Base-by-base conservation (phyloP, 2,797 vertebrate genomes). In the Erpetoichthys calabaricus region DNA sequence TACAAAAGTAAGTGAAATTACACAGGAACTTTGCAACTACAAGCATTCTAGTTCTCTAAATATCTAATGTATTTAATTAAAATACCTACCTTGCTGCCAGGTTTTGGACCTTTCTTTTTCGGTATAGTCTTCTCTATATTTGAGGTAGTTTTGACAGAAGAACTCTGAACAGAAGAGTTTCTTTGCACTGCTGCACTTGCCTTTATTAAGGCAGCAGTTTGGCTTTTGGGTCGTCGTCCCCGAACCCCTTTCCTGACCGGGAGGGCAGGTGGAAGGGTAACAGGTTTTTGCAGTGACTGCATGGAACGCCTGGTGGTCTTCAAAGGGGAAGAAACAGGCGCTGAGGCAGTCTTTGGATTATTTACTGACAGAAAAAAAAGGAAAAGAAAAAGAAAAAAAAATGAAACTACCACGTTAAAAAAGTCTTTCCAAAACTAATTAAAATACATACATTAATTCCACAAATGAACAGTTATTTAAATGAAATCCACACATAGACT, bases 61-160 rank as follows among this genome's bases (percentile, higher is more conserved):
- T 25, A 25, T 25, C 25, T 25, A 25, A 25, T 25, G 25, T 25
- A 25, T 25, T 25, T 25, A 25, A 25, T 25, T 25, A 25, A 25
- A 25, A 25, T 7, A 75, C 75, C 79, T 66, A 98, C 95, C 89
- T 94, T 97, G 85, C 87, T 90, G 67, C 85, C 90, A 7, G 89
- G 84, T 65, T 90, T 91, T 70, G 87, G 83, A 55, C 83, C 85
- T 72, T 86, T 89, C 78, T 90, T 91, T 73, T 84, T 92, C 57
- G 82, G 77, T 71, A 83, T 79, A 44, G 75, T 41, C 1, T 76
- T 81, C 67, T 76, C 79, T 41, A 70, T 59, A 51, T 67, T 68
- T 64, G 78, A 65, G 56, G 47, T 67, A 63, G 63, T 73, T 76
- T 75, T 78, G 60, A 70, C 70, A 10, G 76, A 63, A 60, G 59